Base-by-base conservation (phyloP, 1,140 invertebrate genomes). In the Lucilia sericata region DNA sequence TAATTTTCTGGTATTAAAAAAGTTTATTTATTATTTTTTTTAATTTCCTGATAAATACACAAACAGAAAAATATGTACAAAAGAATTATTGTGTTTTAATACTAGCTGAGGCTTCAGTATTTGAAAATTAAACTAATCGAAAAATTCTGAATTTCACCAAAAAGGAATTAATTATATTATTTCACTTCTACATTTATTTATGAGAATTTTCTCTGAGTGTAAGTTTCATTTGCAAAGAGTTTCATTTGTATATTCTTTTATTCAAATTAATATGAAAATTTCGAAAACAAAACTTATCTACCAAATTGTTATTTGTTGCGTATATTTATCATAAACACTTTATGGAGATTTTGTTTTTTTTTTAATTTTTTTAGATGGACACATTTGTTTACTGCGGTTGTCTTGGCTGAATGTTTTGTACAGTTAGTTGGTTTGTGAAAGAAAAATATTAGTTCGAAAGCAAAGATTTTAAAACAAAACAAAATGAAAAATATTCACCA, bases 341-440 rank as follows among this genome's bases (percentile, higher is more conserved):
- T 42, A 2, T 17, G 13, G 17, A 55, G 17, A 1, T 70, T 70
- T 70, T 70, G 65, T 70, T 70, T 70, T 70, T 21, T 8, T 21
- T 25, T 19, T 60, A 12, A 7, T 60, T 60, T 25, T 21, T 70
- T 25, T 7, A 70, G 25, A 70, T 12, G 65, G 65, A 25, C 65
- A 70, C 65, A 70, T 70, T 70, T 70, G 65, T 70, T 70, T 21
- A 70, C 65, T 70, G 65, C 65, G 65, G 65, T 70, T 70, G 19
- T 21, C 2, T 70, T 3, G 19, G n/a, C 0, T 2, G 19, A 25
- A 2, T 70, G 65, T 21, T 19, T 21, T 70, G 19, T 70, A 21
- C 19, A 70, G 65, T 70, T 70, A n/a, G n/a, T 17, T 17, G n/a
- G n/a, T 70, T 55, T 55, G 5, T 55, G 17, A 17, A 55, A 17